Base-by-base conservation (phyloP, 2,797 vertebrate species). In the Bovichtus variegatus region DNA sequence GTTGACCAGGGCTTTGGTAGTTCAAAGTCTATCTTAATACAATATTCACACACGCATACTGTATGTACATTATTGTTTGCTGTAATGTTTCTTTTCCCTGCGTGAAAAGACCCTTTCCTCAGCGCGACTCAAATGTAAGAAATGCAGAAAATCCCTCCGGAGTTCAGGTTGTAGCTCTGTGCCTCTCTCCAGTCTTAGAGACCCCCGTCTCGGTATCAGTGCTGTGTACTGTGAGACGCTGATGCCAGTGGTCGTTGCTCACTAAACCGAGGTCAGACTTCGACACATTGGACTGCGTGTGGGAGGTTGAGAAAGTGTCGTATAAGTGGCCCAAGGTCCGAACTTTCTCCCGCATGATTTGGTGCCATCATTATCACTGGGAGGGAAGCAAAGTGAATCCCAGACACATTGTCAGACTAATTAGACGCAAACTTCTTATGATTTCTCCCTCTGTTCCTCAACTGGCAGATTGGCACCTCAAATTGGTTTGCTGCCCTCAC, bases 351-450 rank as follows among this genome's bases (percentile, higher is more conserved):
- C 43, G 65, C 31, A 44, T 80, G 76, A 80, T 75, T 74, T 76
- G 68, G 11, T 67, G 74, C 80, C 80, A 81, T 80, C 49, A 62
- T 85, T 87, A 78, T 78, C 16, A 59, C 50, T 40, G 50, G 47
- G 63, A 54, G 29, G 62, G 36, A 64, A 78, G 54, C 69, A 7
- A 66, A 78, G 79, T 65, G 23, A 79, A 68, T 64, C 50, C 34
- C 31, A 41, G 74, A 50, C 63, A 78, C 70, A 74, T 16, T 78
- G 60, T 81, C 70, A 75, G 41, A 40, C 68, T 71, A 76, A 76
- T 78, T 55, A 72, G 71, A 78, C 46, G 84, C 46, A 50, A 69
- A 77, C 34, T 47, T 81, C 69, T 74, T 64, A 46, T 67, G 3
- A 75, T 79, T 77, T 75, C 15, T 67, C 55, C 31, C 53, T 67